phyloP scores from a whole-genome alignment of 2,113 vertebrate genomes.

The Rhynchomys soricoides region DNA sequence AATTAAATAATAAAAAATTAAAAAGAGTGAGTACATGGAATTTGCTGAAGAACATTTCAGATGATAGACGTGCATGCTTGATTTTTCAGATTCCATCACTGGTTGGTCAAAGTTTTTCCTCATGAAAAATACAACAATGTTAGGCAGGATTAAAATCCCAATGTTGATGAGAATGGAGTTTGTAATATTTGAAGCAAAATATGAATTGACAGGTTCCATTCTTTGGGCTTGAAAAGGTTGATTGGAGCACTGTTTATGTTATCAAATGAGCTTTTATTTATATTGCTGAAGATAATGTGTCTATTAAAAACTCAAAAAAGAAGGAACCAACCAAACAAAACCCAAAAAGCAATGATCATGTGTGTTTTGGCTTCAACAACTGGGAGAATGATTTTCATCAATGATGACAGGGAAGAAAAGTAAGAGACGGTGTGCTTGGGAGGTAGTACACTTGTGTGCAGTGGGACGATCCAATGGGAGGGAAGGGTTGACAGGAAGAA shows the following conservation, averaged over 20 bases:
- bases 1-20: too few relatives aligned
- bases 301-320: background rate
- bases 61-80: background rate
- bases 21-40: background rate
- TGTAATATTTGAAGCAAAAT: slow-evolving; percentile 51
- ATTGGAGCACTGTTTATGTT: slow-evolving; percentile 5
- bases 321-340: background rate
- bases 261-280: slow-evolving; percentile 29
- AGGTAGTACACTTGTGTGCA: background rate
- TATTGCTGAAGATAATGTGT: slow-evolving; percentile 5
- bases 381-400: background rate
- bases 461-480: background rate
- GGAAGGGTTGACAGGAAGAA: background rate
- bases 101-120: background rate
- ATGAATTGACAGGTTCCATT: background rate
- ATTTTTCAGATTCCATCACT: slow-evolving; percentile 43
- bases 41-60: background rate
- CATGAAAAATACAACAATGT: background rate
- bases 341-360: background rate
- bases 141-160: slow-evolving; percentile 22
- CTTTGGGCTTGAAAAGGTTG: background rate
- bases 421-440: background rate
- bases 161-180: background rate
- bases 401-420: background rate
- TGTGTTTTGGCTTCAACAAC: background rate